Evolutionary conservation across 2,113 vertebrate genomes (phyloP), one percentile per base, ranked within the genome.

Genomic region (Cyprinus carpio): DNA sequence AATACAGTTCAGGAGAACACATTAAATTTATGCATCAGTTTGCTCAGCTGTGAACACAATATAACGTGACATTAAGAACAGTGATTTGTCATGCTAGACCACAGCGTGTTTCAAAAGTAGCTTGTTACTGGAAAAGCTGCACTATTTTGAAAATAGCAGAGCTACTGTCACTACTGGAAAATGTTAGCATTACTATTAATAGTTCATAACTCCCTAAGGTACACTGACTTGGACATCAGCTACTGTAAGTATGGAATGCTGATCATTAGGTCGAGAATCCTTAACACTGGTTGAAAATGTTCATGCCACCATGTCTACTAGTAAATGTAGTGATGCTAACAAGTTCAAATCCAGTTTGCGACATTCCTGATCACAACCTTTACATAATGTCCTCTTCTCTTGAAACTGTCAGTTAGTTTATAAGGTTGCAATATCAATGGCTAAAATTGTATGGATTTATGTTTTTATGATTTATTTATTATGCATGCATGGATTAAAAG

Each of bases 401-500:
- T 4, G 4, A 51, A 51, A 51, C 49, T 15, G 4, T 51, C 15
- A 49, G 10, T 49, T 51, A 51, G 49, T 4, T 51, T 65, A 27
- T 29, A 29, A 65, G 2, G 2, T 16, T 18, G 29, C 16, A 67
- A 34, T 67, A 3, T 46, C 43, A 46, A 46, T 46, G 43, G 27
- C 6, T 18, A 67, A 31, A 67, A 67, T 31, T 8, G 3, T 5
- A 71, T 40, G 13, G 11, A 43, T 43, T 43, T 43, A 3, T 31
- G 49, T 23, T 78, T 23, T 58, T n/a, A n/a, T 78, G 4, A 23
- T 60, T 25, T 34, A 29, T 34, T 18, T 78, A 37, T 27, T n/a
- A 78, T 37, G 10, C 23, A 60, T 79, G 23, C 56, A 79, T 40
- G 58, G 27, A 81, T 81, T 67, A 67, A 67, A 69, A 6, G 6